Conservation (phyloP, 53 echinoderm and acorn worm species). For the Pentamera pediparva region DNA sequence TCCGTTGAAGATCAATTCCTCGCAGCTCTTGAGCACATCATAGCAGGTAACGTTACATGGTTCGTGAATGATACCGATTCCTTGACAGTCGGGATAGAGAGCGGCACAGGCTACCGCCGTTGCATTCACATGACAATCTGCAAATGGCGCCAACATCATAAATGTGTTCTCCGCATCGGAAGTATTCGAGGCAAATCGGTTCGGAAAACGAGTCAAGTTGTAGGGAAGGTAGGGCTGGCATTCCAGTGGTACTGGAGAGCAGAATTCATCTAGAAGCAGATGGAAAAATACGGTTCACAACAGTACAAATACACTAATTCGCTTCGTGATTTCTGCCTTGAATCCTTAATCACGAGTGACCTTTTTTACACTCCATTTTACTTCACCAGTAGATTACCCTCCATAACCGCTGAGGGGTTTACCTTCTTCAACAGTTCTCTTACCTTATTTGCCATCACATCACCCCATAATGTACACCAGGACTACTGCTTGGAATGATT, state of each 20-base stretch:
- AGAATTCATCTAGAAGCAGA: no score
- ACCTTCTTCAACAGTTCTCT: no score
- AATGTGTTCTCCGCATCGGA: neutral
- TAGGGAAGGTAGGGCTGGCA: slow-evolving; percentile 15
- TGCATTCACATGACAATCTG: slow-evolving; percentile 8
- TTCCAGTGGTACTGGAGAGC: neutral
- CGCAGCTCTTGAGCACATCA: slow-evolving; percentile 4
- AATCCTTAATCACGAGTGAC: no score
- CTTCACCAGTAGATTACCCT: no score
- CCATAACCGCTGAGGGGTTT: no score
- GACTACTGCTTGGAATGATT: no score
- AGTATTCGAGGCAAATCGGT: neutral
- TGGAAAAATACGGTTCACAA: no score
- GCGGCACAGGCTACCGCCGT: slow-evolving; percentile 2
- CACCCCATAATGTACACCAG: no score
- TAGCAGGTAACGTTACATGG: slow-evolving; percentile 21
- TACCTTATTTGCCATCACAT: no score
- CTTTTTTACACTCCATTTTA: no score
- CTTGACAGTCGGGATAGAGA: slow-evolving; percentile 12
- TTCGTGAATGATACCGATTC: slow-evolving; percentile 1
- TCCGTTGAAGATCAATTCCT: neutral
- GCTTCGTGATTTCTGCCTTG: no score
- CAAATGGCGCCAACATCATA: neutral
- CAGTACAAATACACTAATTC: no score
- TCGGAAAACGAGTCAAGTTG: slow-evolving; percentile 2